Base-by-base conservation (phyloP, 2,113 vertebrate species). In the Maccullochella peelii region DNA sequence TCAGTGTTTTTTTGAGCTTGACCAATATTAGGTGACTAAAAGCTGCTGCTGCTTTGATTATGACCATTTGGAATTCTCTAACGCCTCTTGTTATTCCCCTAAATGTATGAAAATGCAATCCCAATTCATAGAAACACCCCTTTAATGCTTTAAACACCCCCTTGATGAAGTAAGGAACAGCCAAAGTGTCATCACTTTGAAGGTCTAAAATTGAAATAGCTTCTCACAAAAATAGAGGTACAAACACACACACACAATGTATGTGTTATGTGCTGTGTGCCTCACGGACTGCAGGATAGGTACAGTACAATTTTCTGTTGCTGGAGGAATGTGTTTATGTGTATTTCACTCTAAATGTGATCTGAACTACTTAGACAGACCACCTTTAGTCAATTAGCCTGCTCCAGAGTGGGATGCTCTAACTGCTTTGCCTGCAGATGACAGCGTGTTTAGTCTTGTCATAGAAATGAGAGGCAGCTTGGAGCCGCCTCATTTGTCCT, bases 401-500 rank as follows among this genome's bases (percentile, higher is more conserved):
- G 36, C 30, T 44, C 55, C 52, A 63, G 47, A 83, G 73, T 33
- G 73, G n/a, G 59, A 70, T 12, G 62, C 55, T 66, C 38, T 73
- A 50, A 84, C 66, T 61, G 73, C 55, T 67, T 20, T 57, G 70
- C 67, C 79, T 68, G 68, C 52, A 50, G 85, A 75, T 65, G 82
- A 20, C 25, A 36, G 16, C 21, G 0, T 84, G 77, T 90, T 85
- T 27, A 70, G 74, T 75, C 75, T 33, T 54, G 65, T 82, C 83
- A 76, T 55, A 62, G 77, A 75, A 81, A 69, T 70, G 79, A 88
- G 80, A 75, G 50, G 50, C 78, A 62, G 78, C 62, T 87, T 62
- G 40, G 68, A 87, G 82, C 73, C 0, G 76, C 73, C 84, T 86
- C 79, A 86, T 90, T 91, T 87, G 81, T 68, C 52, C 47, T 68